phyloP scores from a whole-genome alignment of 92 coral and sea anemone genomes.

The Bergia puertoricense region DNA sequence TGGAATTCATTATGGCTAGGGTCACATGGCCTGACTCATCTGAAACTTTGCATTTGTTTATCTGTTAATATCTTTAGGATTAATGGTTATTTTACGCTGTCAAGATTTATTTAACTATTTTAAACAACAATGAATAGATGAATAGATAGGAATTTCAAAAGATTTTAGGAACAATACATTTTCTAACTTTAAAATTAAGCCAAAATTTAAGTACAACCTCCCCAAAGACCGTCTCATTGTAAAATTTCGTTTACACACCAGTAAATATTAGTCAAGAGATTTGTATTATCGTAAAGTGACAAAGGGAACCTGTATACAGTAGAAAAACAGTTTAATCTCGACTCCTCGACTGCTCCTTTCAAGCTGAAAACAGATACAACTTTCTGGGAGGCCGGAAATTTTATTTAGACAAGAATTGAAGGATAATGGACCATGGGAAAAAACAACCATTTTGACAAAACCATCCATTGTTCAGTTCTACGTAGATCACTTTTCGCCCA shows the following conservation, averaged over 20 bases:
- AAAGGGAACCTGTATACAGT: not conserved
- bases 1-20: not conserved
- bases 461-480: not conserved
- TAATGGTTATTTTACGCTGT: not conserved
- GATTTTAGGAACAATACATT: not conserved
- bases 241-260: not conserved
- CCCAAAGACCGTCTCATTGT: not conserved
- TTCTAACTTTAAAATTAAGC: too few species aligned
- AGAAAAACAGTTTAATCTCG: not conserved
- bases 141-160: too few species aligned
- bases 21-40: not conserved
- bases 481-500: not conserved
- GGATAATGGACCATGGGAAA: not conserved
- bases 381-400: not conserved
- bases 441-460: not conserved
- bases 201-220: not conserved
- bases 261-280: not conserved
- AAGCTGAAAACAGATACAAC: not conserved
- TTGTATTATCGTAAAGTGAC: not conserved
- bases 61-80: not conserved
- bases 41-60: not conserved
- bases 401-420: not conserved
- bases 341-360: slow-evolving; percentile 1
- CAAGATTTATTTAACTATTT: not conserved
- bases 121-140: not conserved